Conservation (phyloP, 2,888 invertebrate species). For the Diarsia brunnea region DNA sequence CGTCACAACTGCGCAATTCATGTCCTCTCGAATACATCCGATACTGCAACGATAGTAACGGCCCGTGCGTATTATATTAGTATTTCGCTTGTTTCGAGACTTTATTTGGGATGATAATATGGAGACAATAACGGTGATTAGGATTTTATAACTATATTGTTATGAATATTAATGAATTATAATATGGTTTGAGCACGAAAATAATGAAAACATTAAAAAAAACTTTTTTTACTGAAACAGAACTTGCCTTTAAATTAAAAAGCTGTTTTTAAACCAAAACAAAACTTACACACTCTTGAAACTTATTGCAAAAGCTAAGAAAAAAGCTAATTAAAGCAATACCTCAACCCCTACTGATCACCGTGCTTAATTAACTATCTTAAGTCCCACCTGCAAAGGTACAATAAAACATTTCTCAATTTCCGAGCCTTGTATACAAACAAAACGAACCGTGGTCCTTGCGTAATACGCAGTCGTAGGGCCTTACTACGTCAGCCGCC, state of each 20-base stretch:
- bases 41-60: slow-evolving; percentile 78
- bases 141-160: background rate
- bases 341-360: background rate
- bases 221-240: background rate
- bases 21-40: slow-evolving; percentile 82
- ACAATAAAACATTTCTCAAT: slow-evolving; percentile 31
- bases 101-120: slow-evolving; percentile 34
- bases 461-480: slow-evolving; percentile 57
- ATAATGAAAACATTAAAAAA: background rate
- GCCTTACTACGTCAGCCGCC: slow-evolving; percentile 63
- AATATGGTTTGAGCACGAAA: background rate
- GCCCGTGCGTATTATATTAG: slow-evolving; percentile 67
- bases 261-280: background rate
- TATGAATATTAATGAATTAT: background rate
- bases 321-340: background rate
- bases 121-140: background rate
- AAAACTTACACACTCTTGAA: background rate
- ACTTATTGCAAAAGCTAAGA: background rate
- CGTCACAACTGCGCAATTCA: slow-evolving; percentile 90
- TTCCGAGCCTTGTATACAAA: slow-evolving; percentile 64
- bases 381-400: slow-evolving; percentile 40
- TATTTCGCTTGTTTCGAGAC: slow-evolving; percentile 26
- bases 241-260: background rate
- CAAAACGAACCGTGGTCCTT: slow-evolving; percentile 55
- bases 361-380: slow-evolving; percentile 24